Evolutionary conservation across 2,797 vertebrate genomes (phyloP).

Genomic region (Rhodeus uyekii): DNA sequence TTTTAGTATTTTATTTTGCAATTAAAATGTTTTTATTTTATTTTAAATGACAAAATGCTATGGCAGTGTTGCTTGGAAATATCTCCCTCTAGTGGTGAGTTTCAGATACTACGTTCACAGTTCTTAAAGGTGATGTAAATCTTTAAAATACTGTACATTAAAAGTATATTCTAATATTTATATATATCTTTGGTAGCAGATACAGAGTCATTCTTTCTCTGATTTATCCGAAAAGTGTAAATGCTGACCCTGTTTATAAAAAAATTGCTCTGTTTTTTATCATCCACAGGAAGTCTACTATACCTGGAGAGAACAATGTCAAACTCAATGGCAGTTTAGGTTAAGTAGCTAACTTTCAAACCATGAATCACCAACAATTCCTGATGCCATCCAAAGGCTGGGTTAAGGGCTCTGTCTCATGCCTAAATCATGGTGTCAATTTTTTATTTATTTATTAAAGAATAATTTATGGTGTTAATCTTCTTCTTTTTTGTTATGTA

Average conservation of each 20-base stretch:
- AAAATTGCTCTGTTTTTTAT: not conserved
- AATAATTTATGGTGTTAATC: too few species aligned
- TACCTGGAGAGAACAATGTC: not conserved
- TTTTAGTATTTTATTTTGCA: not conserved
- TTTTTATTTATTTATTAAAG: too few species aligned
- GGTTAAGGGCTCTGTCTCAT: not conserved
- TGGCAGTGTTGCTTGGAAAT: not conserved
- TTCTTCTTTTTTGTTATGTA: not conserved
- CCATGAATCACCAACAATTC: not conserved
- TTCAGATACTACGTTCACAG: not conserved
- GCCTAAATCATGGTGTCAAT: too few species aligned
- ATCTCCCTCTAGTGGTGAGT: slow-evolving; percentile 6
- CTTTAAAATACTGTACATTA: too few species aligned
- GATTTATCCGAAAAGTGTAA: not conserved
- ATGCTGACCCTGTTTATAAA: not conserved
- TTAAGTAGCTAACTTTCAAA: not conserved
- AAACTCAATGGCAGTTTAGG: not conserved
- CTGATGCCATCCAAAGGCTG: not conserved
- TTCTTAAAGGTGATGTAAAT: not conserved
- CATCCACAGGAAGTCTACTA: not conserved
- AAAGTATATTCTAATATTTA: not conserved
- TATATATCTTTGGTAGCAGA: not conserved
- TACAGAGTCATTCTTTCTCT: not conserved
- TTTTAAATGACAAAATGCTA: not conserved
- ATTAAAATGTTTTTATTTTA: too few species aligned